A percentile compares a stretch with the other conserved stretches of the same genome.
phyloP scores from a whole-genome alignment of 2,797 vertebrate species.

The Stomatorhinus walkeri region DNA sequence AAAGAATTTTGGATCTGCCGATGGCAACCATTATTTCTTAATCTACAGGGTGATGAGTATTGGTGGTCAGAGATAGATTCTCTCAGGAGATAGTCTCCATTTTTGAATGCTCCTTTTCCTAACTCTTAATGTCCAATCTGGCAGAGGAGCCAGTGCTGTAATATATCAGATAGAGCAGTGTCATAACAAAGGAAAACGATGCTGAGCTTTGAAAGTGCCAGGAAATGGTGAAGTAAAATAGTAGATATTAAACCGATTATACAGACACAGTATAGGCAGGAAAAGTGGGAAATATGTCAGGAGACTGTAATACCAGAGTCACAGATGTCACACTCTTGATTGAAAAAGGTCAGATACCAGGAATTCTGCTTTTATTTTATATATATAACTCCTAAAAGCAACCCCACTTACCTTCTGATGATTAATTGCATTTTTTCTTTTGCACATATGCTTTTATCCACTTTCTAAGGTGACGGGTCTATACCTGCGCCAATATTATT shows the following conservation, averaged over 20 bases:
- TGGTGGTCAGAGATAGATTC: slow-evolving; percentile 30
- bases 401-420: background rate
- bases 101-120: slow-evolving; percentile 20
- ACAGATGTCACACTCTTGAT: background rate
- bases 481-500: background rate
- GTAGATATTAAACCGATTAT: background rate
- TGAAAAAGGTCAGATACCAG: background rate
- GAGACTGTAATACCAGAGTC: background rate
- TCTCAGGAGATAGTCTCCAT: slow-evolving; percentile 14
- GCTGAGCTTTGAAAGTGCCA: background rate
- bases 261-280: background rate
- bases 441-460: slow-evolving; percentile 4
- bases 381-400: background rate
- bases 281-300: background rate
- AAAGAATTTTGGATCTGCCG: slow-evolving; percentile 40
- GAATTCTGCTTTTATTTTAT: background rate
- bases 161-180: background rate
- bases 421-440: slow-evolving; percentile 5
- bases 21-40: slow-evolving; percentile 35
- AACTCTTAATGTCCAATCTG: background rate
- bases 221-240: background rate
- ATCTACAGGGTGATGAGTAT: slow-evolving; percentile 12
- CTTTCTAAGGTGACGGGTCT: background rate
- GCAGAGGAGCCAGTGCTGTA: background rate
- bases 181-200: background rate